Evolutionary conservation across 2,797 vertebrate species (phyloP).

Genomic region (Nyctalus aviator): DNA sequence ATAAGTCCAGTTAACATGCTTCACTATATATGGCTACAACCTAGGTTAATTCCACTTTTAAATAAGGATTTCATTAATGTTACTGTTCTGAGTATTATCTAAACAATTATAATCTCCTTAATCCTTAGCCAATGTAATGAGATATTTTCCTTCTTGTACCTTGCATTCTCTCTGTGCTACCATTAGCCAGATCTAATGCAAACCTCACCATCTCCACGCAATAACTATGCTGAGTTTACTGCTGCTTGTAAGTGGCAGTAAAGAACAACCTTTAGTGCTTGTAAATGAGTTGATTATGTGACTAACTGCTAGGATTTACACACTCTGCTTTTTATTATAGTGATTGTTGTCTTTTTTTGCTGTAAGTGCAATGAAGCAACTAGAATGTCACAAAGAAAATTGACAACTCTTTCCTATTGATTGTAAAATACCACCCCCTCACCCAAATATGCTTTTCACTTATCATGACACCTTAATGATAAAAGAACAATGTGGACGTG

Average conservation of each 20-base stretch:
- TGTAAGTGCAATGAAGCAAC: slow-evolving; percentile 52
- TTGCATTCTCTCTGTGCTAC: background rate
- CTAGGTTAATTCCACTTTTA: slow-evolving; percentile 66
- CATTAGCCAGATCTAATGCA: slow-evolving; percentile 64
- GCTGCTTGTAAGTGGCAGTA: slow-evolving; percentile 20
- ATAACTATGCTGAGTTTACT: background rate
- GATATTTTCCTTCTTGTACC: slow-evolving; percentile 4
- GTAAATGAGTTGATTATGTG: slow-evolving; percentile 52
- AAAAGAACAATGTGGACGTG: background rate
- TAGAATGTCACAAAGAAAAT: slow-evolving; percentile 56
- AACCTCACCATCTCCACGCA: slow-evolving; percentile 44
- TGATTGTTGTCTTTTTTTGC: slow-evolving; percentile 32
- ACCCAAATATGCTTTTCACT: background rate
- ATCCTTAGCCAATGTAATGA: slow-evolving; percentile 41
- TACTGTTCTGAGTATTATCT: slow-evolving; percentile 29
- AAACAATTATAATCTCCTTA: slow-evolving; percentile 64
- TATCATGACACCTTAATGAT: background rate
- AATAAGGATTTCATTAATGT: background rate
- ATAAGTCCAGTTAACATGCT: background rate
- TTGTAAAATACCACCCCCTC: background rate
- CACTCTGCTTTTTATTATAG: slow-evolving; percentile 61
- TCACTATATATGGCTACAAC: background rate
- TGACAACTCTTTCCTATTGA: background rate
- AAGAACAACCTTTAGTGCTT: slow-evolving; percentile 75
- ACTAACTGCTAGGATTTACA: slow-evolving; percentile 57